Base-by-base conservation (phyloP, 1,140 invertebrate species). In the Euura lappo region DNA sequence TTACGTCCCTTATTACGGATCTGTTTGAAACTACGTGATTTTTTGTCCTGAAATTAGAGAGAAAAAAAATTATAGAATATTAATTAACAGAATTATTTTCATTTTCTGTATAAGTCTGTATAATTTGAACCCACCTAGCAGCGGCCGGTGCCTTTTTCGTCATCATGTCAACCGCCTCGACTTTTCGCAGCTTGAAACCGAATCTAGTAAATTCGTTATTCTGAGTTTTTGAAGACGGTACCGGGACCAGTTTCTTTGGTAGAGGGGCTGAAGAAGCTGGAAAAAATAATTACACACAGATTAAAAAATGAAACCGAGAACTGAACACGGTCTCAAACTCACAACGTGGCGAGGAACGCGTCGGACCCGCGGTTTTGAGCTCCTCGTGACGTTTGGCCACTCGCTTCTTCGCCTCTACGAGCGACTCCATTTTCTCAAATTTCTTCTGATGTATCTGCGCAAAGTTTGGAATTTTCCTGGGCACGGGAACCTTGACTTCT, bases 391-490 rank as follows among this genome's bases (percentile, higher is more conserved):
- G 75, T 80, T 85, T 5, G 89, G 89, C 4, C 88, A 89, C 75
- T 84, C 85, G 60, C 87, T 89, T 82, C 86, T 90, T 74, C 87
- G 81, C 79, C 79, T 93, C 90, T 44, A 89, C 85, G 11, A 93
- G 74, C 51, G 91, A 92, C 81, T 93, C 92, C 90, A 92, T 91
- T 78, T 89, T 89, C 4, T 85, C 86, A 76, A 92, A 92, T 67
- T 90, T 88, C 77, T 89, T 90, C 75, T 91, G 85, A 77, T 93
- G 92, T 60, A 93, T 88, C 5, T 89, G 88, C 4, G 89, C 87
- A 76, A 93, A 93, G 83, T 93, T 91, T 8, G 92, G 92, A 90
- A 82, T 79, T 90, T 92, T 60, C 81, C 88, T 79, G 81, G 84
- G 65, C 7, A 76, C 72, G 47, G 70, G 72, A 69, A 77, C 73